A percentile compares a stretch with the other conserved stretches of the same genome.
phyloP scores from a whole-genome alignment of 2,113 vertebrate genomes.

The Chionomys nivalis region DNA sequence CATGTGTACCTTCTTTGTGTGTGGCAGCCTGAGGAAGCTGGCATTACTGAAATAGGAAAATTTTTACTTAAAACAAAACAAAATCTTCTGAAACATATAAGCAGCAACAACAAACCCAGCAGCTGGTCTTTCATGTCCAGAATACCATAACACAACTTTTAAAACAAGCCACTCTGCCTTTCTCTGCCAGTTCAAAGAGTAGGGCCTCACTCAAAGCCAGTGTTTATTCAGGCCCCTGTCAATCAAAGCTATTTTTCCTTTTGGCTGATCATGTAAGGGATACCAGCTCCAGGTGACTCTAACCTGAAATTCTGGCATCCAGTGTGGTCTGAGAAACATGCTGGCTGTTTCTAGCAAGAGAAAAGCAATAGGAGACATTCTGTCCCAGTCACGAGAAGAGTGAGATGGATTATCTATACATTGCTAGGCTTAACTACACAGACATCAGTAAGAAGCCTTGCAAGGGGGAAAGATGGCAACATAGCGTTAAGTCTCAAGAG shows the following conservation, averaged over 20 bases:
- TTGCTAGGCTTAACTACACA: not conserved
- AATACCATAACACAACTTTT: conserved; percentile 29
- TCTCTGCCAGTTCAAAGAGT: conserved; percentile 30
- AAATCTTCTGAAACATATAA: not conserved
- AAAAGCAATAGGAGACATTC: conserved; percentile 43
- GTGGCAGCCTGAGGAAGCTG: not conserved
- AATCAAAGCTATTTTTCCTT: not conserved
- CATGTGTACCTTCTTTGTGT: not conserved
- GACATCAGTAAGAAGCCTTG: not conserved
- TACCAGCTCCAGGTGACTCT: not conserved
- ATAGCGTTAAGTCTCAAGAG: not conserved
- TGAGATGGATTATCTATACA: conserved; percentile 12
- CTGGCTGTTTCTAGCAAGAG: not conserved
- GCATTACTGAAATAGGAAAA: not conserved
- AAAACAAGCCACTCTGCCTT: conserved; percentile 41
- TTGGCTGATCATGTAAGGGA: conserved; percentile 1
- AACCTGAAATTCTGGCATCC: conserved; percentile 3
- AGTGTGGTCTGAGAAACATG: not conserved
- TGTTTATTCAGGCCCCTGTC: not conserved
- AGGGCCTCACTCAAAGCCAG: not conserved
- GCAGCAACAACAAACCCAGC: too few relatives aligned
- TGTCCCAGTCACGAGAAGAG: not conserved
- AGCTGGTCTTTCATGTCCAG: not conserved
- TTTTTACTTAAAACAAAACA: not conserved
- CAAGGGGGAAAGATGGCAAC: not conserved